Base-by-base conservation (phyloP, 2,888 invertebrate genomes). In the Andrena flavipes region DNA sequence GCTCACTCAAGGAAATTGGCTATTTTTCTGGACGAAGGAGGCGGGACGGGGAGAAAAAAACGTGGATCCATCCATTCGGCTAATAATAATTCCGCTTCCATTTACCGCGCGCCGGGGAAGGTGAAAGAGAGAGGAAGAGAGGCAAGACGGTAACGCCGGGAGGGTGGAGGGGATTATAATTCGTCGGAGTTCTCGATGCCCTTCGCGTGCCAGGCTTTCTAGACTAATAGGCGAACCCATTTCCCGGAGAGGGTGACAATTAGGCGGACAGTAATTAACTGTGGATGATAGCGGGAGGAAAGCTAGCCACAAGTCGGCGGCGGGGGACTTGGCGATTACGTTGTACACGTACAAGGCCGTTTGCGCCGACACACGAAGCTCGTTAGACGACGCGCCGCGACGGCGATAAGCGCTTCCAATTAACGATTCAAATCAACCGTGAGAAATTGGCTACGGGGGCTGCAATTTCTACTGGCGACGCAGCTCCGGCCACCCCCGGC, bases 321-420 rank as follows among this genome's bases (percentile, higher is more conserved):
- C 35, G 62, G 77, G 69, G 62, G 84, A 73, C 63, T 49, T 72
- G 51, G 49, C 67, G 80, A 86, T 87, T 82, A 82, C 80, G 49
- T 80, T 72, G 73, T 75, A 74, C 83, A 33, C 65, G 77, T 71
- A 76, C 74, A 51, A 59, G 20, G 42, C 16, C 35, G 56, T 48
- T 69, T 63, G 59, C 64, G 68, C 68, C 42, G 64, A 67, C 69
- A 72, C 78, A 69, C 35, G 30, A 26, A 20, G 48, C 33, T 48
- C 10, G 71, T 13, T 13, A 48, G 68, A 71, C 84, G 79, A 77
- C 64, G 68, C 82, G 87, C 49, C 51, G 76, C 60, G 63, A 80
- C 64, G 73, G 64, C 80, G 87, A 89, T 89, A 90, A 88, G 84
- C 87, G 76, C 72, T 84, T 81, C 80, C 87, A 89, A 85, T 90